Evolutionary conservation across 2,113 vertebrate species (phyloP), one percentile per base, ranked within the genome.

Genomic region (Ceyx melanurus): DNA sequence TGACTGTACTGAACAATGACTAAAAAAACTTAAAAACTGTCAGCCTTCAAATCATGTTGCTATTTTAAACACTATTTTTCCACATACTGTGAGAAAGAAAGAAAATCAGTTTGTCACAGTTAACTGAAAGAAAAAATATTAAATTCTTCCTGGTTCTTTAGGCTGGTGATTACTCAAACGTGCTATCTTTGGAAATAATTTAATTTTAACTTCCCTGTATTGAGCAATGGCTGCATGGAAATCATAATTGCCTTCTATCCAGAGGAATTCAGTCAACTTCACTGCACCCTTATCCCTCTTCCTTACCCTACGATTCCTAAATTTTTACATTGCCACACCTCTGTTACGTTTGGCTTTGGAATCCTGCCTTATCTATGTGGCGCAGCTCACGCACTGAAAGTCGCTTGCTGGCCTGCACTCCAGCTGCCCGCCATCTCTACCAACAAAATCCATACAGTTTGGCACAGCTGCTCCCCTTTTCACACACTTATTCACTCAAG

Each of bases 261-360:
- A 46, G 20, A 76, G 33, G 33, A 29, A 53, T 85, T 82, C 17
- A 73, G 43, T 79, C 42, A 82, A 2, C 8, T 58, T 19, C 46
- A 16, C 62, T 84, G 54, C 84, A 85, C 72, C 12, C 56, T 89
- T 46, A 16, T 18, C 45, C n/a, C 8, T 89, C 21, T 70, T 82
- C 54, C 50, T 87, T 25, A 66, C 54, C 33, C 50, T 73, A 51
- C 29, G 82, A 31, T 54, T 91, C 45, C 64, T 64, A 46, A 43
- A 58, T 60, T 92, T 92, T 87, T 84, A 86, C 29, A 28, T 31
- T 53, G 45, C 78, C 91, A 89, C 89, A 76, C 87, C 93, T 93
- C 65, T 92, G 15, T 86, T 78, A 12, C 68, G 23, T 75, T 91
- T 76, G 15, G 0, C 22, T 92, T 87, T 91, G 66, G 66, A 95